A percentile compares a stretch with the other conserved stretches of the same genome.
Evolutionary conservation across 2,113 vertebrate genomes (phyloP).

Genomic region (Gymnobelideus leadbeateri): DNA sequence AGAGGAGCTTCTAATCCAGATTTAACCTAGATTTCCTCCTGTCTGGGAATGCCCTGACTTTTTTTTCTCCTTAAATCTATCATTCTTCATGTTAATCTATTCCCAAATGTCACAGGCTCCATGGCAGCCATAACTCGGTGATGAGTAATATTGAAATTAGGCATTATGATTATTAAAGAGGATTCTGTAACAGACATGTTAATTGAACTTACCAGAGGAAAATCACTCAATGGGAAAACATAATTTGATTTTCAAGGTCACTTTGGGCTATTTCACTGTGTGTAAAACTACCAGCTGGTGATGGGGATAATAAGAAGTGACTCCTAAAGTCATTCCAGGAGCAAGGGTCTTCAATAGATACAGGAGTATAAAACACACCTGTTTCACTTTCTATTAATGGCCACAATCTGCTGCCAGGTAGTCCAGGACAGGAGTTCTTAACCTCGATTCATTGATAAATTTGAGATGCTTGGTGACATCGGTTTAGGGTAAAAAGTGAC

Average conservation of each 20-base stretch:
- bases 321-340: neutral
- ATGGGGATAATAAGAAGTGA: neutral
- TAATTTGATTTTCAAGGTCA: neutral
- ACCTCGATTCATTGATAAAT: neutral
- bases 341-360: neutral
- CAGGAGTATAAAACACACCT: neutral
- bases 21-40: constrained; percentile 6
- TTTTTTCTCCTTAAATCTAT: neutral
- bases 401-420: neutral
- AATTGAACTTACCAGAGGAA: neutral
- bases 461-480: neutral
- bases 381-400: neutral
- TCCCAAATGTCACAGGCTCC: neutral
- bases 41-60: neutral
- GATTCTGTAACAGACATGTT: neutral
- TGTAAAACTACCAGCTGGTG: neutral
- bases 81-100: neutral
- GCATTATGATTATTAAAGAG: neutral
- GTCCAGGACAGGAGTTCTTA: neutral
- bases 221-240: neutral
- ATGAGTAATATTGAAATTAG: constrained; percentile 1
- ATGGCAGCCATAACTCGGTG: neutral
- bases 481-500: neutral
- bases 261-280: neutral
- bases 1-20: neutral